phyloP scores from a whole-genome alignment of 64 coral and sea anemone species.

The Pocillopora damicornis region DNA sequence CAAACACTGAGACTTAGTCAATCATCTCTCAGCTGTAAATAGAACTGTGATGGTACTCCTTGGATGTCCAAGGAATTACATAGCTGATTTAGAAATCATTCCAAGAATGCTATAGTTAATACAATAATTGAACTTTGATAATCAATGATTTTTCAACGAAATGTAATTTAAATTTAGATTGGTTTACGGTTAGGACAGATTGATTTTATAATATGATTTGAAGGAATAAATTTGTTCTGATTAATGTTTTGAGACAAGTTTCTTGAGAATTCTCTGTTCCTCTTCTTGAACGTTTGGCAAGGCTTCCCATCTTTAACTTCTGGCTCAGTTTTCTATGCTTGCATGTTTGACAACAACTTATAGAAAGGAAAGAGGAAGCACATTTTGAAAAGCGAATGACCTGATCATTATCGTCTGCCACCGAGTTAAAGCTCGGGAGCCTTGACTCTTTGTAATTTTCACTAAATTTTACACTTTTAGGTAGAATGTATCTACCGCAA shows the following conservation, averaged over 20 bases:
- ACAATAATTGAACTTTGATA: constrained; percentile 15
- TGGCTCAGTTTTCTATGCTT: constrained; percentile 42
- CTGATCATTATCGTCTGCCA: background rate
- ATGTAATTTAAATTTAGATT: constrained; percentile 28
- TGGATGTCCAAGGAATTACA: background rate
- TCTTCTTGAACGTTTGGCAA: background rate
- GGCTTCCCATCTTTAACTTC: constrained; percentile 73
- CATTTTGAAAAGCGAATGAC: background rate
- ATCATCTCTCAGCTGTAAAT: constrained; percentile 5
- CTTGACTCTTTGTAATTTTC: constrained; percentile 57
- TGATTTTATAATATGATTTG: constrained; percentile 29
- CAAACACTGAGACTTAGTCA: background rate
- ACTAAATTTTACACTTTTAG: background rate
- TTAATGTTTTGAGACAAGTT: background rate
- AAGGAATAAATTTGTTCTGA: constrained; percentile 27
- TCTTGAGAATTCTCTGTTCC: background rate
- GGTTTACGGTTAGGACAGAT: background rate
- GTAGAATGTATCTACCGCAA: background rate
- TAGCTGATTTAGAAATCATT: background rate
- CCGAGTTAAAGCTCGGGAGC: constrained; percentile 48
- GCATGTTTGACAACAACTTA: constrained; percentile 70
- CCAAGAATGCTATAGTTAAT: background rate
- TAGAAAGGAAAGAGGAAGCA: background rate
- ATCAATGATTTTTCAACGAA: background rate
- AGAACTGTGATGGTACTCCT: constrained; percentile 1